Evolutionary conservation across 2,888 invertebrate genomes (phyloP).

Genomic region (Linnaemya vulpina): DNA sequence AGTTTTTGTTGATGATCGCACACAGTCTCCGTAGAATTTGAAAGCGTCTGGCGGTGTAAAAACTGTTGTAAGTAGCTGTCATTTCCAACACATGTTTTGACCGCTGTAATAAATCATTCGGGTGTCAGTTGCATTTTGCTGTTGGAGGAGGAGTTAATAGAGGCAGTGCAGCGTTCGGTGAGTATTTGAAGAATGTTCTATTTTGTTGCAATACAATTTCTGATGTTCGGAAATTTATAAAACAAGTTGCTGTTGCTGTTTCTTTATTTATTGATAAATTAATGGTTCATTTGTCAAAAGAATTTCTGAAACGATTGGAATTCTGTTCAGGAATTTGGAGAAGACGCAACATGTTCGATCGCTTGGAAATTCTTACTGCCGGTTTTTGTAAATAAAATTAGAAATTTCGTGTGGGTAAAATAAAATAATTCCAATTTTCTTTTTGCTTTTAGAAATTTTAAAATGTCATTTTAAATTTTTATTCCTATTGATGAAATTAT

Average conservation of each 20-base stretch:
- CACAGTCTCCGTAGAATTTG: constrained; percentile 41
- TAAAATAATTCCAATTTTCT: too few relatives aligned
- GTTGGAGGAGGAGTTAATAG: constrained; percentile 39
- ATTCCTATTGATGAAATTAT: too few relatives aligned
- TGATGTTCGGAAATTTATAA: neutral
- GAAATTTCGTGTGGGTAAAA: too few relatives aligned
- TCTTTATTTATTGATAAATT: constrained; percentile 51
- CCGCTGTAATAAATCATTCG: constrained; percentile 83
- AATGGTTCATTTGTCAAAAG: constrained; percentile 55
- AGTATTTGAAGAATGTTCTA: constrained; percentile 26
- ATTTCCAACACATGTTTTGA: constrained; percentile 83
- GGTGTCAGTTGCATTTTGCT: constrained; percentile 74
- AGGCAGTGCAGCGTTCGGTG: constrained; percentile 22
- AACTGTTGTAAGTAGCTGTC: constrained; percentile 82
- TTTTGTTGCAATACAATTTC: constrained; percentile 20
- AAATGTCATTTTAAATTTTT: too few relatives aligned
- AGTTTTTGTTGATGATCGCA: constrained; percentile 57
- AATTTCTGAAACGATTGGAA: constrained; percentile 37
- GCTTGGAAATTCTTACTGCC: neutral
- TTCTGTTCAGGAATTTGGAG: constrained; percentile 2
- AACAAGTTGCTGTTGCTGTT: constrained; percentile 32
- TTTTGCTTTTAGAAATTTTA: too few relatives aligned
- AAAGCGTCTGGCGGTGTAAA: constrained; percentile 75
- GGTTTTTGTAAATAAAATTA: too few relatives aligned
- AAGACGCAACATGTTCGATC: neutral